These are phyloP conservation scores for Megaceryle torquata DNA, from an alignment of 2,113 vertebrate genomes.

Conservation along the genomic window DNA sequence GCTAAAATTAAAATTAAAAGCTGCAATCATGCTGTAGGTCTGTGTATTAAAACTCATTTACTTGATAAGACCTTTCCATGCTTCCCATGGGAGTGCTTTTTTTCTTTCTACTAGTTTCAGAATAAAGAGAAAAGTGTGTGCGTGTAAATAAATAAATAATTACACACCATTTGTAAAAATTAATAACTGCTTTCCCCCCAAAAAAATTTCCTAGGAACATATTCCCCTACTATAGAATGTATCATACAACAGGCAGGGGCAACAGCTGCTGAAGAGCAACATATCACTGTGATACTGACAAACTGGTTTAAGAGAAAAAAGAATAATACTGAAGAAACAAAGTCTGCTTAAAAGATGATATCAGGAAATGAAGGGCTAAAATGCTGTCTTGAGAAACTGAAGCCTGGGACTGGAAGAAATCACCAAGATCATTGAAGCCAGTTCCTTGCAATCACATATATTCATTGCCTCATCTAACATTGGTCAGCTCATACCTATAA, in stretches of 20 bases:
- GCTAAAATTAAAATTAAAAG: neutral
- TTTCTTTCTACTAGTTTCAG: neutral
- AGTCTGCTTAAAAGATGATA: neutral
- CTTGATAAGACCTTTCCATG: neutral
- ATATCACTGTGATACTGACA: neutral
- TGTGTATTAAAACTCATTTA: neutral
- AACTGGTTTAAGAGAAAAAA: neutral
- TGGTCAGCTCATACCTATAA: neutral
- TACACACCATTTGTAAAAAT: neutral
- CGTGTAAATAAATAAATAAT: neutral
- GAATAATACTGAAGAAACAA: neutral
- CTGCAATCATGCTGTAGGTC: accelerated
- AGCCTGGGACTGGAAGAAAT: neutral
- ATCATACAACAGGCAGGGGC: neutral
- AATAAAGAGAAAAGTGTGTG: neutral
- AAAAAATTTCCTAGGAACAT: neutral
- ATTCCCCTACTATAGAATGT: accelerated
- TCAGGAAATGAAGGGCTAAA: neutral
- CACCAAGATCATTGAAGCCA: neutral
- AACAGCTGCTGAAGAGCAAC: neutral
- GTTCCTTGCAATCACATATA: neutral
- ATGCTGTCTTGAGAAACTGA: neutral
- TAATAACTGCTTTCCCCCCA: neutral
- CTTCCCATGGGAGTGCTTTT: neutral
- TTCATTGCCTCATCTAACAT: neutral